Percentiles rank a stretch among this genome's conserved stretches.
Conservation (phyloP, 1,140 invertebrate species). For the Drosophila hydei region DNA sequence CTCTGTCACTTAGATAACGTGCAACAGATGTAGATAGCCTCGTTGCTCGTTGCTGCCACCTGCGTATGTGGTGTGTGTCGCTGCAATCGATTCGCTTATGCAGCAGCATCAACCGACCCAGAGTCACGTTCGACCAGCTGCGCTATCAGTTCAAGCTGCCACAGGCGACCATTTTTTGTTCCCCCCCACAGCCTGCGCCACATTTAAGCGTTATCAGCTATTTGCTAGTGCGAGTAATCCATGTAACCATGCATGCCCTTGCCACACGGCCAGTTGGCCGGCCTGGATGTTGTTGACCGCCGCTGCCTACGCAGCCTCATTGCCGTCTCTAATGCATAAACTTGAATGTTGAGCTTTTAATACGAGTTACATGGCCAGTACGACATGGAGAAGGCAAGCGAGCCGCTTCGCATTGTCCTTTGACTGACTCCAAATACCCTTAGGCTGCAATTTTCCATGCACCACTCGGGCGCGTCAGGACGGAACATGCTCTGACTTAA, state of each 20-base stretch:
- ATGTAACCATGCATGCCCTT: not conserved
- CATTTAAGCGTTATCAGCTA: not conserved
- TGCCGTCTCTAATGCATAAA: conserved; percentile 18
- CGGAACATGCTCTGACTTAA: no score
- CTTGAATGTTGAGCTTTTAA: conserved; percentile 20
- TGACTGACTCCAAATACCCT: not conserved
- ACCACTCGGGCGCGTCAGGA: no score
- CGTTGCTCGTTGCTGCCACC: conserved; percentile 10
- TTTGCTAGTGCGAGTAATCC: not conserved
- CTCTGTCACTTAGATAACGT: not conserved
- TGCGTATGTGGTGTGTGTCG: conserved; percentile 6
- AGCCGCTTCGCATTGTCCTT: not conserved
- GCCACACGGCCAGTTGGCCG: not conserved
- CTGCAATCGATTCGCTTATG: conserved; percentile 17
- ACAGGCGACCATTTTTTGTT: conserved; percentile 1
- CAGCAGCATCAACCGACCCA: conserved; percentile 8
- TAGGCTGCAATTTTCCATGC: no score
- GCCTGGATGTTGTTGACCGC: conserved; percentile 16
- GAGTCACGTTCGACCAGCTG: conserved; percentile 21
- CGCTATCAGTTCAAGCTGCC: conserved; percentile 11
- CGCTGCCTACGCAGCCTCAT: not conserved
- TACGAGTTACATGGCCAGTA: not conserved
- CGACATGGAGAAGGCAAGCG: not conserved
- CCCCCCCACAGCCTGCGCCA: not conserved
- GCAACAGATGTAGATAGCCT: not conserved